Base-by-base conservation (phyloP, 2,888 invertebrate genomes). In the Tinea semifulvella region DNA sequence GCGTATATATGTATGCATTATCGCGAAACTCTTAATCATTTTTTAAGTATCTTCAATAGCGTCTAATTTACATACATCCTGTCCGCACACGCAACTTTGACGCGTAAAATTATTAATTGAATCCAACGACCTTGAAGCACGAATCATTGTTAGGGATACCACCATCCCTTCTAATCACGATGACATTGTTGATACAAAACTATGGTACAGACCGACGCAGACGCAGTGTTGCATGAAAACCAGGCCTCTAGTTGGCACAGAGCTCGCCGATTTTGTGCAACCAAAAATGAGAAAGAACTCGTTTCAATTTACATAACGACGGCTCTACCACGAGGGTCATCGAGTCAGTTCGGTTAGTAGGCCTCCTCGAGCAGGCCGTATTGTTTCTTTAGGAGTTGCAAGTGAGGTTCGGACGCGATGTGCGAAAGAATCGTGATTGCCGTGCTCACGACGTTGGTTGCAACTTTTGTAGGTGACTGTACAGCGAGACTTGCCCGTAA, bases 231-330 rank as follows among this genome's bases (percentile, higher is more conserved):
- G 68, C 76, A 73, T 77, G 72, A 70, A 75, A 75, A 71, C 48
- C 66, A 60, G 67, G 61, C 65, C 65, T 61, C 55, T 56, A 60
- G 67, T 74, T 74, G 67, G 73, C 61, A 73, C 74, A 76, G 66
- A 68, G 62, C 60, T 62, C 58, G 57, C 54, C 57, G 63, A 65
- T 68, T 75, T 75, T 68, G 64, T 77, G 76, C 75, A 77, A 79
- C 61, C 62, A 55, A 67, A 66, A 69, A 69, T 72, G 68, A 70
- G 69, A 74, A 69, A 73, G 63, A 73, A 73, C 69, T 58, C 53
- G 76, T 68, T 71, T 60, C 49, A 53, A 68, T 76, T 73, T 65
- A 65, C 72, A 68, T 74, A 70, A 66, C 61, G 53, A 51, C 58
- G 52, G 57, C 55, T 52, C 54, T 56, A 59, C 56, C 53, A 53